Conservation (phyloP, 2,113 vertebrate genomes). For the Melanerpes aurifrons region DNA sequence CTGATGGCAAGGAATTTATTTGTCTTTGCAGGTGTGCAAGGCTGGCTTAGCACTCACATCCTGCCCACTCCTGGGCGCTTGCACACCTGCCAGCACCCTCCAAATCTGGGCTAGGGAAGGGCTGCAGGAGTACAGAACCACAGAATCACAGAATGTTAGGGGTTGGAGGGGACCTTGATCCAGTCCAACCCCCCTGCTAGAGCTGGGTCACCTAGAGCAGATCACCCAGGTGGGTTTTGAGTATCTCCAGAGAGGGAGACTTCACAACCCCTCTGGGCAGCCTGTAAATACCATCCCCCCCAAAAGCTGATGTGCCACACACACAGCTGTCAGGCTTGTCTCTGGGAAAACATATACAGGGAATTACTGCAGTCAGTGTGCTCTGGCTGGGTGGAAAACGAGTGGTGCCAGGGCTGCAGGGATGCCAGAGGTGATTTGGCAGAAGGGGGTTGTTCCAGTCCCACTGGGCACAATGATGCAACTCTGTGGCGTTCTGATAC, state of each 20-base stretch:
- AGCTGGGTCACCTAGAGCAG: too few species aligned
- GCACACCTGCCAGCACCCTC: not conserved
- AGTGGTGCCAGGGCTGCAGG: not conserved
- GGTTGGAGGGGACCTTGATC: too few species aligned
- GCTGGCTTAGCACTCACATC: rapidly evolving
- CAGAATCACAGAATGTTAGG: too few species aligned
- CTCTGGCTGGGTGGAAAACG: not conserved
- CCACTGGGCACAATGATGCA: not conserved
- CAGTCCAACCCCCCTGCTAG: too few species aligned
- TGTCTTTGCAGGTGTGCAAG: not conserved
- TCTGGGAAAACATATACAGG: not conserved
- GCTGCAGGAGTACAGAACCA: not conserved
- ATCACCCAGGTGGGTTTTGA: too few species aligned
- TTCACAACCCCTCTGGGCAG: too few species aligned
- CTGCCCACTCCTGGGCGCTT: not conserved
- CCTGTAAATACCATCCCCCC: too few species aligned
- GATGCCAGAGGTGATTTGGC: not conserved
- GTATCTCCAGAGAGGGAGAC: too few species aligned
- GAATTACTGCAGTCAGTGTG: not conserved
- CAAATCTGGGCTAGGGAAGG: not conserved
- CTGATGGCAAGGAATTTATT: constrained; percentile 15
- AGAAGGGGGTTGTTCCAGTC: not conserved
- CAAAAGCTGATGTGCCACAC: not conserved
- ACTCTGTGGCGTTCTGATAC: not conserved
- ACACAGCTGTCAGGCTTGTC: not conserved